Evolutionary conservation across 2,888 invertebrate genomes (phyloP).

Genomic region (Apomyelois bistriatella): DNA sequence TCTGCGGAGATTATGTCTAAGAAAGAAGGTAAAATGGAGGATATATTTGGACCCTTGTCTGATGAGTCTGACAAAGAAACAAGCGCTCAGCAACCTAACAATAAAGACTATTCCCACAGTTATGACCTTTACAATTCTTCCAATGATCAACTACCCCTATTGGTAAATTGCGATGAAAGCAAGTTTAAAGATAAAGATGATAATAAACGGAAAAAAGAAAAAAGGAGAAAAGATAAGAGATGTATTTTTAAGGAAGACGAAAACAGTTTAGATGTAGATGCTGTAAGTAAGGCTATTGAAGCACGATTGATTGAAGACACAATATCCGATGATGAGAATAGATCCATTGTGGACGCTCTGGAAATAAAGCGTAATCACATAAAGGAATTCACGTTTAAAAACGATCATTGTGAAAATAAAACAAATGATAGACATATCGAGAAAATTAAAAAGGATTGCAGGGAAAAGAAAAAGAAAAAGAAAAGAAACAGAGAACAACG

Average conservation of each 20-base stretch:
- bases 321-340: slow-evolving; percentile 69
- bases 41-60: slow-evolving; percentile 92
- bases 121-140: slow-evolving; percentile 31
- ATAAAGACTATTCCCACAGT: slow-evolving; percentile 47
- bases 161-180: slow-evolving; percentile 37
- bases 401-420: slow-evolving; percentile 25
- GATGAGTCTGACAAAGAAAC: slow-evolving; percentile 82
- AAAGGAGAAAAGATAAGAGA: slow-evolving; percentile 82
- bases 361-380: slow-evolving; percentile 35
- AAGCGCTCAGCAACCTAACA: slow-evolving; percentile 28
- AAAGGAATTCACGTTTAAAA: slow-evolving; percentile 81
- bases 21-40: slow-evolving; percentile 91
- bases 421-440: slow-evolving; percentile 35
- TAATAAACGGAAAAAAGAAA: slow-evolving; percentile 81
- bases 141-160: slow-evolving; percentile 32
- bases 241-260: slow-evolving; percentile 83
- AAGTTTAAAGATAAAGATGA: slow-evolving; percentile 73
- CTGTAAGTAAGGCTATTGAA: slow-evolving; percentile 90
- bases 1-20: slow-evolving; percentile 53
- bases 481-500: slow-evolving; percentile 90
- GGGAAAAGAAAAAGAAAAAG: slow-evolving; percentile 91
- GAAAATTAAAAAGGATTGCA: slow-evolving; percentile 79
- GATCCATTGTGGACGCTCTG: slow-evolving; percentile 44
- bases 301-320: slow-evolving; percentile 87
- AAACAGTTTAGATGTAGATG: slow-evolving; percentile 89